These are phyloP conservation scores for Syritta pipiens DNA, from an alignment of 2,888 invertebrate genomes.

Conservation along the genomic window DNA sequence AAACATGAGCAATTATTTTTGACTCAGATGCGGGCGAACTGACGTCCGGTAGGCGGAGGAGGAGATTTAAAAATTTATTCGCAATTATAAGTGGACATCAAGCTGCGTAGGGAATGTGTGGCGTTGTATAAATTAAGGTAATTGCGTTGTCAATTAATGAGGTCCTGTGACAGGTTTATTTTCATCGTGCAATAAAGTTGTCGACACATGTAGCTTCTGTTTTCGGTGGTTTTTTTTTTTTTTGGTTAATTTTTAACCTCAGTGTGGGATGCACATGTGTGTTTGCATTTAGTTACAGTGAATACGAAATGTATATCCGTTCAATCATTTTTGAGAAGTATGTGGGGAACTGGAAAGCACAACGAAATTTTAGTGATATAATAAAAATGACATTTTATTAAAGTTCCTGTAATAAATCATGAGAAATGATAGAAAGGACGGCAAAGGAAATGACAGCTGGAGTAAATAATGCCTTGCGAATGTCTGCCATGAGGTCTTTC, in stretches of 20 bases:
- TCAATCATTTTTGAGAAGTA: too few relatives aligned
- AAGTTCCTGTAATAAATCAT: too few relatives aligned
- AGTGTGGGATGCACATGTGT: too few relatives aligned
- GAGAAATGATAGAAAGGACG: too few relatives aligned
- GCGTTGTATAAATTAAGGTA: conserved; percentile 47
- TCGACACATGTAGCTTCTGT: neutral
- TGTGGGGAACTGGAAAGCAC: too few relatives aligned
- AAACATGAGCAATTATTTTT: conserved; percentile 37
- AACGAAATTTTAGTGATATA: too few relatives aligned
- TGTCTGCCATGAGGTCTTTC: too few relatives aligned
- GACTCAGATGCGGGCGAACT: neutral
- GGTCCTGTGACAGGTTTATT: conserved; percentile 11
- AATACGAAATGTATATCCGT: too few relatives aligned
- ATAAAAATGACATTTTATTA: too few relatives aligned
- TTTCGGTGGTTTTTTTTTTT: neutral
- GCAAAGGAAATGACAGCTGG: too few relatives aligned
- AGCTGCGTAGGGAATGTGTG: conserved; percentile 4
- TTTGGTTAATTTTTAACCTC: neutral
- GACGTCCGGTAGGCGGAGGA: neutral
- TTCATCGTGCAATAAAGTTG: neutral
- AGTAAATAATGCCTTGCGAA: too few relatives aligned
- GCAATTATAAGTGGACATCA: conserved; percentile 7
- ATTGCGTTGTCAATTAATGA: conserved; percentile 55
- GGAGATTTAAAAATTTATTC: conserved; percentile 8
- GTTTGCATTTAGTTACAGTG: too few relatives aligned